Evolutionary conservation across 2,888 invertebrate species (phyloP).

Genomic region (Mylabris sibirica): DNA sequence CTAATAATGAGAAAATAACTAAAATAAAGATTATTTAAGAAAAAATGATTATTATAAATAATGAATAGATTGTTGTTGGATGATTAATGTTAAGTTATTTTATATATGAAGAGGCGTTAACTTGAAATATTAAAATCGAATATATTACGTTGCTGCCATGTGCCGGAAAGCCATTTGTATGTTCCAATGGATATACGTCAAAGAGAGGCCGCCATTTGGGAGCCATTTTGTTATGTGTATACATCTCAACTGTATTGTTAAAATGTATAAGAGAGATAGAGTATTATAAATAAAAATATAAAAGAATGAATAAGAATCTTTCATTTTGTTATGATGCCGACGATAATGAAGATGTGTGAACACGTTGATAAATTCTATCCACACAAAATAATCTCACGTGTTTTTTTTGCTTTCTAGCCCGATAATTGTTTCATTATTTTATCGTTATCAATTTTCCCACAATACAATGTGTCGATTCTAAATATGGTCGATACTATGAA

Average conservation of each 20-base stretch:
- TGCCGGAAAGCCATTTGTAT: slow-evolving; percentile 46
- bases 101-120: slow-evolving; percentile 36
- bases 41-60: slow-evolving; percentile 18
- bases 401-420: background rate
- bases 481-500: too few relatives aligned
- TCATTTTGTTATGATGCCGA: slow-evolving; percentile 31
- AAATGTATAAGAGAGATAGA: background rate
- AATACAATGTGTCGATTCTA: too few relatives aligned
- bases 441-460: background rate
- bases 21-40: background rate
- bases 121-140: slow-evolving; percentile 42
- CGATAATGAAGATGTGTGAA: slow-evolving; percentile 46
- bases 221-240: slow-evolving; percentile 46
- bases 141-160: slow-evolving; percentile 40
- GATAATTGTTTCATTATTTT: background rate
- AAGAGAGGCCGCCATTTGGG: slow-evolving; percentile 46
- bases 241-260: background rate
- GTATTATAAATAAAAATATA: background rate
- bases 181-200: slow-evolving; percentile 43
- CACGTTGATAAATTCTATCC: slow-evolving; percentile 34
- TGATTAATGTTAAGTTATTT: slow-evolving; percentile 37
- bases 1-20: background rate
- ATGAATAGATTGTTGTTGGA: slow-evolving; percentile 26
- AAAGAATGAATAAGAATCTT: slow-evolving; percentile 21
- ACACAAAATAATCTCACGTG: background rate